phyloP scores from a whole-genome alignment of 2,888 invertebrate genomes.

The Leptarthrus brevirostris region DNA sequence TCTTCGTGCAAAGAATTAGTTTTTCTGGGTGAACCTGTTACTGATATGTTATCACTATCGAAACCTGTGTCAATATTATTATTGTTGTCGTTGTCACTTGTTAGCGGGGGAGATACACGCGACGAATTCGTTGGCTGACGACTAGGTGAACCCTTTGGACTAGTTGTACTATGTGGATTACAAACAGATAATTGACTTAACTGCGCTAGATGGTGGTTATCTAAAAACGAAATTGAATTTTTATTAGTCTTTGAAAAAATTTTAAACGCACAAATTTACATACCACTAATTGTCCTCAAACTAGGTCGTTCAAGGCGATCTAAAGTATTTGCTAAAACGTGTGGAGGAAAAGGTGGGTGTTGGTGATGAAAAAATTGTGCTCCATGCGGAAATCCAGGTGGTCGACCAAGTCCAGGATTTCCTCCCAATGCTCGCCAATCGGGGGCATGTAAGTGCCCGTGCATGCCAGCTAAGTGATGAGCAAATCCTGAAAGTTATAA shows the following conservation, averaged over 20 bases:
- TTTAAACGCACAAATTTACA: slow-evolving; percentile 30
- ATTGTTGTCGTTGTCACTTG: slow-evolving; percentile 64
- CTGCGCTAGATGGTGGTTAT: slow-evolving; percentile 60
- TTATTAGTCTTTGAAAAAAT: background rate
- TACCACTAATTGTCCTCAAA: slow-evolving; percentile 62
- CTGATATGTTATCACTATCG: slow-evolving; percentile 67
- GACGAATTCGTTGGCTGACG: slow-evolving; percentile 55
- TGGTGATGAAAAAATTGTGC: slow-evolving; percentile 69
- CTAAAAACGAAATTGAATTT: slow-evolving; percentile 48
- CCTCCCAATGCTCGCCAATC: slow-evolving; percentile 71
- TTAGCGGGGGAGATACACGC: slow-evolving; percentile 65
- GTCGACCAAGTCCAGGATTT: slow-evolving; percentile 61
- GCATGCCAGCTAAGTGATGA: slow-evolving; percentile 78
- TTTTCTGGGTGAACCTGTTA: slow-evolving; percentile 67
- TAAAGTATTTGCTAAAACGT: slow-evolving; percentile 68
- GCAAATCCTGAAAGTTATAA: slow-evolving; percentile 73
- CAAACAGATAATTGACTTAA: slow-evolving; percentile 65
- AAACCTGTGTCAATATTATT: slow-evolving; percentile 66
- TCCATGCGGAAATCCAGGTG: slow-evolving; percentile 61
- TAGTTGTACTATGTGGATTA: slow-evolving; percentile 78
- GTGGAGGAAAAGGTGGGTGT: slow-evolving; percentile 71
- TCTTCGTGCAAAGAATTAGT: slow-evolving; percentile 69
- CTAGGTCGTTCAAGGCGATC: slow-evolving; percentile 66
- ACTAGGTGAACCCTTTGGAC: slow-evolving; percentile 73
- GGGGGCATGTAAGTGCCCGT: slow-evolving; percentile 73